Conservation (phyloP, 1,140 invertebrate genomes). For the Tyrophagus putrescentiae region DNA sequence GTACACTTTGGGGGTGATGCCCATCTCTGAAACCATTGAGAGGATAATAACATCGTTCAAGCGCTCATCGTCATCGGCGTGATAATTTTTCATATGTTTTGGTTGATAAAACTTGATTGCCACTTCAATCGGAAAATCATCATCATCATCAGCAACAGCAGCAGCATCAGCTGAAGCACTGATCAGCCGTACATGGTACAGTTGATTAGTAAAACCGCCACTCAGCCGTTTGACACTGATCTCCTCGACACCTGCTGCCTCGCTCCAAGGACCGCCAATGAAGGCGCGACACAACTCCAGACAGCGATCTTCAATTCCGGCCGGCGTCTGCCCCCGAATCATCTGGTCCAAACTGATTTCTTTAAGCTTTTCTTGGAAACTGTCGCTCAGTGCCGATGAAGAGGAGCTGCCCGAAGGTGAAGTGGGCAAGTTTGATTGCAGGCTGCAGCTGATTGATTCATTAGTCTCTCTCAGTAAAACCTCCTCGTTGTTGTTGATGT, state of each 20-base stretch:
- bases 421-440: too few species aligned
- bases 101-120: neutral
- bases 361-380: too few species aligned
- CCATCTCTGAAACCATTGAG: neutral
- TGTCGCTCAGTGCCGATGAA: too few species aligned
- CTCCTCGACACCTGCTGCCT: neutral
- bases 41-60: conserved; percentile 3
- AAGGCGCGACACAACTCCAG: neutral
- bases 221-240: neutral
- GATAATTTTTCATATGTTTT: neutral
- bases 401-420: too few species aligned
- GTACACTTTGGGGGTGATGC: conserved; percentile 3
- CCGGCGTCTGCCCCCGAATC: too few species aligned
- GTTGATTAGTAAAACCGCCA: conserved; percentile 10
- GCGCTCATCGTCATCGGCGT: neutral
- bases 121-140: conserved; percentile 5
- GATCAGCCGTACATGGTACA: neutral
- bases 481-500: too few species aligned
- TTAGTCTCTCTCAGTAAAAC: too few species aligned
- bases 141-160: neutral
- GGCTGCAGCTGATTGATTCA: too few species aligned
- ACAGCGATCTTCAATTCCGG: too few species aligned
- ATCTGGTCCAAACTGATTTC: too few species aligned
- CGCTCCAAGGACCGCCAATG: conserved; percentile 1
- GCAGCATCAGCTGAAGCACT: neutral